phyloP scores from a whole-genome alignment of 37 sponge, comb jelly and placozoan genomes.

The Mnemiopsis leidyi region DNA sequence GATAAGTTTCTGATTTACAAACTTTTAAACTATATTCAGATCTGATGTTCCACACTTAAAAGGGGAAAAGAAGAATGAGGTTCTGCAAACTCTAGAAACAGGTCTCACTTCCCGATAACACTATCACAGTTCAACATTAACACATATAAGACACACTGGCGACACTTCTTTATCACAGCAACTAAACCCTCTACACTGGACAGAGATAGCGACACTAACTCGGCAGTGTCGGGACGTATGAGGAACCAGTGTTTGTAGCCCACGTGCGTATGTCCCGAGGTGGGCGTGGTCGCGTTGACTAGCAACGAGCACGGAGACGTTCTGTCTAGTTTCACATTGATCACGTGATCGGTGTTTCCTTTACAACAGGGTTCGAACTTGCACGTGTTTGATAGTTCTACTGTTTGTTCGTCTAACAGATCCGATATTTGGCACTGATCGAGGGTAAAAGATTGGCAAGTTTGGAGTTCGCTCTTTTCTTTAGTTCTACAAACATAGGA shows the following conservation, averaged over 20 bases:
- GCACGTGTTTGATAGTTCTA: not conserved
- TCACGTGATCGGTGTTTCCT: slow-evolving; percentile 8
- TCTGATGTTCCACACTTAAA: no score
- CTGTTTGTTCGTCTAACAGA: not conserved
- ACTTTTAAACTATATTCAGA: no score
- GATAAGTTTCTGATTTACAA: no score
- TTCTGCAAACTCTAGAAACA: no score
- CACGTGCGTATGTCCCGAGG: not conserved
- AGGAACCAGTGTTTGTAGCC: slow-evolving; percentile 63
- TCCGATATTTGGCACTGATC: not conserved
- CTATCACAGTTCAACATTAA: not conserved
- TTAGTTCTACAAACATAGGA: slow-evolving; percentile 37
- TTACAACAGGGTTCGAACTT: not conserved
- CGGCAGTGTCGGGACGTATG: not conserved
- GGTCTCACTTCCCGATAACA: not conserved
- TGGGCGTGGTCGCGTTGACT: not conserved
- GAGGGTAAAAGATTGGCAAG: slow-evolving; percentile 12
- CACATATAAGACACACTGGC: not conserved
- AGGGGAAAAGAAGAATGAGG: no score
- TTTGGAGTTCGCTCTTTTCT: not conserved
- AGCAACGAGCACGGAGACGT: not conserved
- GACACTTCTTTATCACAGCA: not conserved
- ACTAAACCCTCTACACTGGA: not conserved
- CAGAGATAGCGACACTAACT: slow-evolving; percentile 27
- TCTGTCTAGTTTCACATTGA: not conserved